Evolutionary conservation across 2,888 invertebrate species (phyloP).

Genomic region (Cordylochernes scorpioides): DNA sequence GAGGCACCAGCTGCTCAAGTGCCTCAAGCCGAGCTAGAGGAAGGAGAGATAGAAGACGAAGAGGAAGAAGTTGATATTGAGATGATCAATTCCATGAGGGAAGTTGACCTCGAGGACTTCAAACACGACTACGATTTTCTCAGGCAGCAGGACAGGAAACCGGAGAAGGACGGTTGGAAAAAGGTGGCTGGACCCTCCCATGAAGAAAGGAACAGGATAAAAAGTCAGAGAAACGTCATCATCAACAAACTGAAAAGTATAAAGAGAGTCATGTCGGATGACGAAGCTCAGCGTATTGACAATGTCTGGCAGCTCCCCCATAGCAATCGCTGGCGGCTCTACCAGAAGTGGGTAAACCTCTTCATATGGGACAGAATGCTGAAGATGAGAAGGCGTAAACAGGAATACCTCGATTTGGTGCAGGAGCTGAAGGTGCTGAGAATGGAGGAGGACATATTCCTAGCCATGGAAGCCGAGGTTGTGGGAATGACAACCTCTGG

Average conservation of each 20-base stretch:
- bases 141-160: neutral
- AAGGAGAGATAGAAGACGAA: too few relatives aligned
- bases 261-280: slow-evolving; percentile 3
- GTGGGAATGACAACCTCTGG: slow-evolving; percentile 50
- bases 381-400: slow-evolving; percentile 1
- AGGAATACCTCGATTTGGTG: slow-evolving; percentile 1
- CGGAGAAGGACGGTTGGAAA: too few relatives aligned
- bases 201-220: too few relatives aligned
- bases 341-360: slow-evolving; percentile 6
- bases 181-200: too few relatives aligned
- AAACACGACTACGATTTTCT: slow-evolving; percentile 1
- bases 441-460: slow-evolving; percentile 4
- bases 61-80: slow-evolving; percentile 7
- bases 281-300: slow-evolving; percentile 1
- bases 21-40: too few relatives aligned
- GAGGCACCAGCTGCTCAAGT: too few relatives aligned
- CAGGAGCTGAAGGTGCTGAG: slow-evolving; percentile 3
- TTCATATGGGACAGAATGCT: slow-evolving; percentile 1
- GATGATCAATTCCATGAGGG: slow-evolving; percentile 5
- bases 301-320: slow-evolving; percentile 4
- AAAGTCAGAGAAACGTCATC: too few relatives aligned
- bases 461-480: slow-evolving; percentile 19
- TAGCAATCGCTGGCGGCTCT: slow-evolving; percentile 5
- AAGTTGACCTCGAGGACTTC: slow-evolving; percentile 4
- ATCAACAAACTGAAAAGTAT: too few relatives aligned